Percentiles rank a stretch among this genome's conserved stretches.
Evolutionary conservation across 1,140 invertebrate genomes (phyloP).

Genomic region (Drosophila busckii): DNA sequence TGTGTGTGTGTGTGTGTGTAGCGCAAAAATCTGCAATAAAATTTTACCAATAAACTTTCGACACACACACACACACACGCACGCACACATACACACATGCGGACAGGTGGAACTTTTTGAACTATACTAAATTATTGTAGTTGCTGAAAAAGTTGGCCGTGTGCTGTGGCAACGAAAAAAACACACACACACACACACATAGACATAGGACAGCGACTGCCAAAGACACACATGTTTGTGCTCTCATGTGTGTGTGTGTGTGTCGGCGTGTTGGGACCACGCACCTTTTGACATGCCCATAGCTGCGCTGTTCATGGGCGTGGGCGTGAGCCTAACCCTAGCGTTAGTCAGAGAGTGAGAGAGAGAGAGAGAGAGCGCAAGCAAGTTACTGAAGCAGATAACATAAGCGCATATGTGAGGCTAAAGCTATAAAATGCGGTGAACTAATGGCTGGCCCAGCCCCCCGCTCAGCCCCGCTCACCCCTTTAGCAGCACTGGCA

Average conservation of each 20-base stretch:
- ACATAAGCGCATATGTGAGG: conserved; percentile 21
- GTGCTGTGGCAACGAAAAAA: conserved; percentile 4
- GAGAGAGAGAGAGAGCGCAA: background rate
- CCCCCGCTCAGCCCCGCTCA: background rate
- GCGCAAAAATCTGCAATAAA: conserved; percentile 74
- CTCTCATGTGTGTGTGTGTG: background rate
- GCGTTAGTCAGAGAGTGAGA: too few species aligned
- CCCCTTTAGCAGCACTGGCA: background rate
- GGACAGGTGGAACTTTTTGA: conserved; percentile 72
- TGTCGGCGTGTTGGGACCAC: conserved; percentile 21
- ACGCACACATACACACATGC: conserved; percentile 25
- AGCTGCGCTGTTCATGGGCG: background rate
- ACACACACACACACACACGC: conserved; percentile 37
- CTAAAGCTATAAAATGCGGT: conserved; percentile 50
- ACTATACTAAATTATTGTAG: conserved; percentile 77
- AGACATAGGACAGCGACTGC: background rate
- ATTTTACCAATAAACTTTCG: conserved; percentile 76
- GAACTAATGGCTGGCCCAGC: conserved; percentile 34
- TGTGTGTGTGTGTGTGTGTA: conserved; percentile 11
- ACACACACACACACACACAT: conserved; percentile 10
- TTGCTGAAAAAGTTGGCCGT: conserved; percentile 55
- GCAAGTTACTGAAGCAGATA: conserved; percentile 14
- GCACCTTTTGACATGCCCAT: conserved; percentile 54
- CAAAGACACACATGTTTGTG: conserved; percentile 10
- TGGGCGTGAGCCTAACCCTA: too few species aligned